These are phyloP conservation scores for Scelioninae gen. 1 DNA, from an alignment of 2,888 invertebrate genomes.

Conservation along the genomic window DNA sequence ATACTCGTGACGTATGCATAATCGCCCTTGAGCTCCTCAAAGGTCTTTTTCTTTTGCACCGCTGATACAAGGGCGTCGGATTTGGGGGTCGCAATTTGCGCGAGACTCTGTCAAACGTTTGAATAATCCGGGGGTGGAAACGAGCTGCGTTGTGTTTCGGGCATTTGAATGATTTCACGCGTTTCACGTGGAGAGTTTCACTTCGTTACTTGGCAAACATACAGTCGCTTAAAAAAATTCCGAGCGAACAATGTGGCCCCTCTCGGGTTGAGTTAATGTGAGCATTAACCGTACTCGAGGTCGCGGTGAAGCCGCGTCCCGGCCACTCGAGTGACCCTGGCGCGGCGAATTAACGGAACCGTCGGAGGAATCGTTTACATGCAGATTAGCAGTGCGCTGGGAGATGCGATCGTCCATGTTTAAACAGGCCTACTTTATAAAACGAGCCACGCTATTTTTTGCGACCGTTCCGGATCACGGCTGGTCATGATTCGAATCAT, in stretches of 20 bases:
- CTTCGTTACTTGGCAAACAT: too few species aligned
- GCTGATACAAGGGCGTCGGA: too few species aligned
- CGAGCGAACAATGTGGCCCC: conserved; percentile 43
- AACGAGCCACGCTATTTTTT: conserved; percentile 25
- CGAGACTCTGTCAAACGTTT: too few species aligned
- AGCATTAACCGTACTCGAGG: conserved; percentile 28
- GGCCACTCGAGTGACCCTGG: conserved; percentile 48
- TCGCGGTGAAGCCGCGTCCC: conserved; percentile 25
- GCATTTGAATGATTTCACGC: too few species aligned
- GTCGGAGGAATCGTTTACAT: conserved; percentile 21
- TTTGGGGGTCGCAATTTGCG: too few species aligned
- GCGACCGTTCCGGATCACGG: conserved; percentile 37
- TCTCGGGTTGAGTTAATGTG: conserved; percentile 32
- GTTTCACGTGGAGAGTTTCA: too few species aligned
- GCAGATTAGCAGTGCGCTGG: conserved; percentile 14
- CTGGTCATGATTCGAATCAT: conserved; percentile 37
- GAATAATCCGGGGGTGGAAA: too few species aligned
- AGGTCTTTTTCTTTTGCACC: too few species aligned
- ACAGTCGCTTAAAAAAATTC: conserved; percentile 44
- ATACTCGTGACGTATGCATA: too few species aligned
- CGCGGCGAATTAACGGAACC: conserved; percentile 60
- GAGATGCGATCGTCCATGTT: conserved; percentile 22
- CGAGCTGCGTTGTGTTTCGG: too few species aligned
- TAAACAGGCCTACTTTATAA: conserved; percentile 24
- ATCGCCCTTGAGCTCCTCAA: too few species aligned